phyloP scores from a whole-genome alignment of 1,140 invertebrate genomes.

The Achroia grisella region DNA sequence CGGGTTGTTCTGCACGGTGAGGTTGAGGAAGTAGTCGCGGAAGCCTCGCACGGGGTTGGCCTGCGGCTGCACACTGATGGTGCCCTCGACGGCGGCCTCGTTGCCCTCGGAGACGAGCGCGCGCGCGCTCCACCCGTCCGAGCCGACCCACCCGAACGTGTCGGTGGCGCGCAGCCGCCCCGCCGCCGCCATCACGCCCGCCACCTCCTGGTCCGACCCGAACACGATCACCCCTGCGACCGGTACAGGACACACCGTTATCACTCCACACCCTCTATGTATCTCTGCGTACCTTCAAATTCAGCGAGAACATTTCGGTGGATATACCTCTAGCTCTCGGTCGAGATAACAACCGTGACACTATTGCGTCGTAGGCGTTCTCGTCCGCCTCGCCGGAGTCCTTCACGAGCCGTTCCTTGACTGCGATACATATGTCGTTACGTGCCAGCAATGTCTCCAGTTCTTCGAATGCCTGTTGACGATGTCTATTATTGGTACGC shows the following conservation, averaged over 20 bases:
- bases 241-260: neutral
- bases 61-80: constrained; percentile 91
- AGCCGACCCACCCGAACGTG: constrained; percentile 94
- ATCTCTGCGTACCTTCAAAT: neutral
- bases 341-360: constrained; percentile 85
- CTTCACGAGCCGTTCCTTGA: constrained; percentile 94
- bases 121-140: constrained; percentile 92
- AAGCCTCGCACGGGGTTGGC: constrained; percentile 92
- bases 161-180: constrained; percentile 89
- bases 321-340: constrained; percentile 87
- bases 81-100: constrained; percentile 91
- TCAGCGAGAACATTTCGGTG: neutral
- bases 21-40: constrained; percentile 88
- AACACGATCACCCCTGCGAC: constrained; percentile 93
- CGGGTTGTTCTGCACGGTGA: constrained; percentile 90
- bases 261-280: too few relatives aligned
- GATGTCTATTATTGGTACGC: neutral
- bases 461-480: constrained; percentile 90
- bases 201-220: constrained; percentile 96
- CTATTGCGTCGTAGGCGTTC: constrained; percentile 90
- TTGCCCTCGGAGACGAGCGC: constrained; percentile 90
- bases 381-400: constrained; percentile 95
- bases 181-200: constrained; percentile 93
- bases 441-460: constrained; percentile 87
- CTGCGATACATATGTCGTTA: constrained; percentile 92